Conservation (phyloP, 2,113 vertebrate species). For the Hydropotes inermis region DNA sequence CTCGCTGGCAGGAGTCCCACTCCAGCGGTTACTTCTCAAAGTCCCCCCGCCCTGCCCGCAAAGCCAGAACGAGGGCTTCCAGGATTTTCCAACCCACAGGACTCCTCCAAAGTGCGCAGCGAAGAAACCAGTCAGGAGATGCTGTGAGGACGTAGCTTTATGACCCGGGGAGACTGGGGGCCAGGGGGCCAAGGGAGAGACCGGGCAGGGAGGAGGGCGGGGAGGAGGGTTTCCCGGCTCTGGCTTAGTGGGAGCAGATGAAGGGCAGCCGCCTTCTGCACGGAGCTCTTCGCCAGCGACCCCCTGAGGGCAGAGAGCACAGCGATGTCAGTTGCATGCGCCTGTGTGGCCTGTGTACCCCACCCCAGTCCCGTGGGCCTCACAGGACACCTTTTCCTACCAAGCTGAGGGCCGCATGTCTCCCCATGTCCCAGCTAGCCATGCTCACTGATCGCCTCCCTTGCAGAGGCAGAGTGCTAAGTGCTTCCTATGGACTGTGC, state of each 20-base stretch:
- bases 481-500: fast-evolving
- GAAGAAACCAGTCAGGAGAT: not conserved
- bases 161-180: not conserved
- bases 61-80: not conserved
- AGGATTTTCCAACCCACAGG: not conserved
- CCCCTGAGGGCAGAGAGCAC: constrained; percentile 5
- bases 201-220: fast-evolving
- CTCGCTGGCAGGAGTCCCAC: fast-evolving
- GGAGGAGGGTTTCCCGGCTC: fast-evolving
- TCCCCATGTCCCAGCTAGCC: not conserved
- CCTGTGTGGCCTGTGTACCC: too few species aligned
- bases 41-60: too few species aligned
- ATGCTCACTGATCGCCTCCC: not conserved
- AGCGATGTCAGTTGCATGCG: not conserved
- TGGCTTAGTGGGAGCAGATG: constrained; percentile 20
- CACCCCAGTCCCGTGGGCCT: too few species aligned
- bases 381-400: too few species aligned
- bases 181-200: not conserved
- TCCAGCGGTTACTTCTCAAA: not conserved
- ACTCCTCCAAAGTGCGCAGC: fast-evolving
- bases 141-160: constrained; percentile 18
- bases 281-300: too few species aligned
- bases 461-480: not conserved
- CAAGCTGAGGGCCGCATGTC: too few species aligned
- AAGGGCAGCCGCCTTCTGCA: fast-evolving